Percentiles rank a stretch among this genome's conserved stretches.
Conservation (phyloP, 2,888 invertebrate species). For the Mystacides longicornis region DNA sequence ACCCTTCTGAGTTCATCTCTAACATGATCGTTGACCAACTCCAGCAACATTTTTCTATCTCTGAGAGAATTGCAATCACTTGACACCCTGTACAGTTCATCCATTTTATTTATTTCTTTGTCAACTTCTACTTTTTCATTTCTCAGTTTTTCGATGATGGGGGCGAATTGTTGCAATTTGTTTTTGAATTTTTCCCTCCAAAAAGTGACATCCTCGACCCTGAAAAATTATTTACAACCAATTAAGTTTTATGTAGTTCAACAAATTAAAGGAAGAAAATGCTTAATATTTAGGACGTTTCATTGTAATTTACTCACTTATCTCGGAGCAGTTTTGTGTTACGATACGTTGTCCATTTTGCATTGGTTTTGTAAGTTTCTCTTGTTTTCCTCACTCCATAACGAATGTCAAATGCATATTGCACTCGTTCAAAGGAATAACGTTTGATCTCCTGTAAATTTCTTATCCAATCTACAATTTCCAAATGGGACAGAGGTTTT, state of each 20-base stretch:
- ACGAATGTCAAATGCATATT: conserved; percentile 63
- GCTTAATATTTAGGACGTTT: too few species aligned
- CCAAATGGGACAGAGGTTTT: conserved; percentile 8
- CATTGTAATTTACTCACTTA: conserved; percentile 40
- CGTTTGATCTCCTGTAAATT: conserved; percentile 34
- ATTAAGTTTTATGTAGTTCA: too few species aligned
- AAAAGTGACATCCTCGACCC: not conserved
- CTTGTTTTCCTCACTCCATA: conserved; percentile 63
- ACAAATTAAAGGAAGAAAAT: too few species aligned
- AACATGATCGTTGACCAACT: not conserved
- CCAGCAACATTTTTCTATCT: not conserved
- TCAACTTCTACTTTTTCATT: not conserved
- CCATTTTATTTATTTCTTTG: not conserved
- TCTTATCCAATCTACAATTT: conserved; percentile 6
- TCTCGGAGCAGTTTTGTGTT: conserved; percentile 67
- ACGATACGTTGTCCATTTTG: conserved; percentile 71
- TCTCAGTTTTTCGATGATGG: not conserved
- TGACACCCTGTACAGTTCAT: not conserved
- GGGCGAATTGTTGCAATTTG: not conserved
- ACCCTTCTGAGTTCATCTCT: not conserved
- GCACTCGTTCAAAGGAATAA: conserved; percentile 56
- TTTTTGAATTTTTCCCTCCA: not conserved
- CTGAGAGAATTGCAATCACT: not conserved
- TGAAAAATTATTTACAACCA: not conserved
- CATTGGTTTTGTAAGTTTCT: conserved; percentile 66